Base-by-base conservation (phyloP, 2,113 vertebrate genomes). In the Rhabdomys dilectus region DNA sequence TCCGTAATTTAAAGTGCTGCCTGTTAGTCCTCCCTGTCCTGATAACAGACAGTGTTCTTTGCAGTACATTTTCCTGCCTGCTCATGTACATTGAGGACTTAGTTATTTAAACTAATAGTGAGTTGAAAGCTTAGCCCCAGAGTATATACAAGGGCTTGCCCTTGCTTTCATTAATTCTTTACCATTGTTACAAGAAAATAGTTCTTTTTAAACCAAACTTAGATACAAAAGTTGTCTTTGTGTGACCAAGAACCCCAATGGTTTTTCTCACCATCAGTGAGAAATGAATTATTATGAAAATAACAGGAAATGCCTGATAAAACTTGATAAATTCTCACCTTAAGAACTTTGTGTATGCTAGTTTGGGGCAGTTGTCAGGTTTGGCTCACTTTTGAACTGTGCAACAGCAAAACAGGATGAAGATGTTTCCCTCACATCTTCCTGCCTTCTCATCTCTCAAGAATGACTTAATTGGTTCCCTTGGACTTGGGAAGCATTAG, bases 401-500 rank as follows among this genome's bases (percentile, higher is more conserved):
- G 31, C n/a, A 66, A 75, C 22, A 92, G 53, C 95, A 88, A 86
- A 84, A 91, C 15, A 85, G 12, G 70, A 7, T 94, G 51, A 88
- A 91, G 39, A 8, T 92, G 24, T 91, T 94, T 91, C 7, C 64
- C 39, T 86, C 42, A 94, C 11, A 90, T 93, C 91, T 91, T 56
- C n/a, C 53, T 82, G 60, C 84, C 5, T 51, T 91, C 80, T 93
- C 34, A 62, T 91, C 53, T 94, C 53, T 88, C 84, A 89, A 96
- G 48, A 96, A 94, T 91, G 42, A 85, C 81, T 87, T 89, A 95
- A 94, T 95, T 88, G 66, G 15, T 92, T n/a, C 56, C n/a, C 17
- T 48, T 70, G 39, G 62, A n/a, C 21, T 24, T 84, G 10, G 73
- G 42, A 86, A 92, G 29, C 45, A 39, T 75, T 78, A 17, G 36